These are phyloP conservation scores for Enteromius unitaeniatus DNA, from an alignment of 2,797 vertebrate genomes.

Conservation along the genomic window DNA sequence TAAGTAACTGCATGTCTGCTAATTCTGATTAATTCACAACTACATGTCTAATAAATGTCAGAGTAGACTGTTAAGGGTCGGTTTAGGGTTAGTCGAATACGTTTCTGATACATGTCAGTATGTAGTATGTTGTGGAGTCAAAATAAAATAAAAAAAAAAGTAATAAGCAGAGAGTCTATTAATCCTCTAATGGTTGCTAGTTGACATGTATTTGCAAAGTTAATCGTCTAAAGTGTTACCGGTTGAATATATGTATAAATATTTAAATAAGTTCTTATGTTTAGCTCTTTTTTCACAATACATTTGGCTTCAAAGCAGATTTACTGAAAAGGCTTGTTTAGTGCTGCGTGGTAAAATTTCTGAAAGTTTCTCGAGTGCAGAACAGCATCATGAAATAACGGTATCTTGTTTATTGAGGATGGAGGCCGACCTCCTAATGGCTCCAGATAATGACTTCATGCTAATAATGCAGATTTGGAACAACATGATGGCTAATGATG, in stretches of 20 bases:
- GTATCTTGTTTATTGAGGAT: neutral
- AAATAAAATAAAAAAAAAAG: no score
- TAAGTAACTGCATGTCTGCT: no score
- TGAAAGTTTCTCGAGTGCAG: neutral
- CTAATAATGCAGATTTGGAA: neutral
- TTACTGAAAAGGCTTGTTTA: neutral
- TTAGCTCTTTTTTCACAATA: neutral
- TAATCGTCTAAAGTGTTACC: neutral
- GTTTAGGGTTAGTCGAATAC: no score
- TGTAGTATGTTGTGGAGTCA: no score
- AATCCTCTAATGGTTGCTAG: no score
- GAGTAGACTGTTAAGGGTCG: no score
- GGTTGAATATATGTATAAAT: neutral
- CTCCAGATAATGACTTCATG: neutral
- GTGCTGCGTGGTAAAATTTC: neutral
- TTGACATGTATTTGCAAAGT: no score
- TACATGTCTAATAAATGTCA: no score
- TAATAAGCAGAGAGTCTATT: no score
- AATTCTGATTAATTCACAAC: no score
- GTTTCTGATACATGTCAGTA: no score
- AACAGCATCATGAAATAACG: neutral
- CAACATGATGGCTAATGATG: neutral
- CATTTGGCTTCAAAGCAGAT: neutral
- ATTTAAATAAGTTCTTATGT: neutral
- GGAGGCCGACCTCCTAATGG: no score